phyloP scores from a whole-genome alignment of 2,113 vertebrate genomes.

The Ursus arctos region DNA sequence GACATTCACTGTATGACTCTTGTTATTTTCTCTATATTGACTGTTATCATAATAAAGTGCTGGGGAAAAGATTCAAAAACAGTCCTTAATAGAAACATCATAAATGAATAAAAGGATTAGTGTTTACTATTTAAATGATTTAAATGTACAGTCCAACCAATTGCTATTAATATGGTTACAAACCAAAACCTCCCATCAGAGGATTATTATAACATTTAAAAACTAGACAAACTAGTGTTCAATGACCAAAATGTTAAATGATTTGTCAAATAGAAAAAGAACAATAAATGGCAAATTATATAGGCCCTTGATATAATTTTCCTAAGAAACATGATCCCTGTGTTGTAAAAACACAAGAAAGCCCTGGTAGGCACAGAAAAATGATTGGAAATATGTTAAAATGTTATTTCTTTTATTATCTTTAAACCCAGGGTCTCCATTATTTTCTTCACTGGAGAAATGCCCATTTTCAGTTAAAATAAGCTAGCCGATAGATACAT shows the following conservation, averaged over 20 bases:
- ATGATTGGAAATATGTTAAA: neutral
- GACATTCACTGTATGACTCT: neutral
- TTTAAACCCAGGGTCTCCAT: neutral
- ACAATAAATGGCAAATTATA: neutral
- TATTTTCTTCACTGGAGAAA: neutral
- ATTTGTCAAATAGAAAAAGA: neutral
- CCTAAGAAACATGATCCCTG: neutral
- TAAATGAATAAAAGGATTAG: neutral
- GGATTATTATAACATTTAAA: slow-evolving; percentile 26
- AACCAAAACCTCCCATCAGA: neutral
- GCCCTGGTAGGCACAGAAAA: neutral
- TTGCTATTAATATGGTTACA: neutral
- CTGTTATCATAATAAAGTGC: neutral
- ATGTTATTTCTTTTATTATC: neutral
- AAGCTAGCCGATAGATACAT: neutral
- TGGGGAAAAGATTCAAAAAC: neutral
- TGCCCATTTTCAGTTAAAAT: neutral
- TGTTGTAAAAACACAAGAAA: neutral
- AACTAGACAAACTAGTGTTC: neutral
- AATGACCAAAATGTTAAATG: neutral
- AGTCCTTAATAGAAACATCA: neutral
- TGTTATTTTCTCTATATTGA: neutral
- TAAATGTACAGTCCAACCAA: neutral
- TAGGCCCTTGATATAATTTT: neutral
- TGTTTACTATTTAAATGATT: neutral